Base-by-base conservation (phyloP, 2,888 invertebrate genomes). In the Nomada flava region DNA sequence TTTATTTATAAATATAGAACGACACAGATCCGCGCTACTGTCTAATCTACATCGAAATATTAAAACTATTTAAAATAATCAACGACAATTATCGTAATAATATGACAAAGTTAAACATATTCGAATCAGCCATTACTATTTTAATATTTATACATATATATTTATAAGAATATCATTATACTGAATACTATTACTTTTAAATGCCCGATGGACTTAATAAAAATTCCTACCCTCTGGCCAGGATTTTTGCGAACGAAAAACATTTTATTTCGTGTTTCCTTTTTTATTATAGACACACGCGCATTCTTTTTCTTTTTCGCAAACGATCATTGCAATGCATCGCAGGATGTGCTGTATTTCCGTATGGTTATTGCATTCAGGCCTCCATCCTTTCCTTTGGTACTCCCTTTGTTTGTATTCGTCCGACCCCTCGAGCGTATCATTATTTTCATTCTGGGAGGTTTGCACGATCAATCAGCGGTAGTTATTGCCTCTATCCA, bases 381-480 rank as follows among this genome's bases (percentile, higher is more conserved):
- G 59, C 65, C n/a, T 59, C 47, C 29, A 29, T 47, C 13, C 59
- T 60, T 42, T 59, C 42, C 5, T 36, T 60, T 42, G 18, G 26
- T n/a, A 13, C 18, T 50, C 57, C 62, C 50, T 52, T 69, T 23
- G 59, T 60, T 62, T 36, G 29, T 23, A 29, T 64, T 67, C 55
- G 47, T 36, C 26, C 60, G 20, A 7, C 20, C 20, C 47, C 57
- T 13, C 62, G 62, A 63, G 20, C 68, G 68, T 63, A 42, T 65
- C 67, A 20, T 71, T 72, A 44, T 63, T 82, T 71, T 57, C 65
- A 64, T 74, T 69, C 73, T 18, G 60, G 65, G 53, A 60, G 78
- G 63, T 36, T 65, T 69, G 64, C 52, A 60, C 81, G 80, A 79
- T 85, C 75, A 63, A 50, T 72, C 71, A 71, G 53, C 68, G 71